These are phyloP conservation scores for Acheta domesticus DNA, from an alignment of 2,888 invertebrate species.

Conservation along the genomic window DNA sequence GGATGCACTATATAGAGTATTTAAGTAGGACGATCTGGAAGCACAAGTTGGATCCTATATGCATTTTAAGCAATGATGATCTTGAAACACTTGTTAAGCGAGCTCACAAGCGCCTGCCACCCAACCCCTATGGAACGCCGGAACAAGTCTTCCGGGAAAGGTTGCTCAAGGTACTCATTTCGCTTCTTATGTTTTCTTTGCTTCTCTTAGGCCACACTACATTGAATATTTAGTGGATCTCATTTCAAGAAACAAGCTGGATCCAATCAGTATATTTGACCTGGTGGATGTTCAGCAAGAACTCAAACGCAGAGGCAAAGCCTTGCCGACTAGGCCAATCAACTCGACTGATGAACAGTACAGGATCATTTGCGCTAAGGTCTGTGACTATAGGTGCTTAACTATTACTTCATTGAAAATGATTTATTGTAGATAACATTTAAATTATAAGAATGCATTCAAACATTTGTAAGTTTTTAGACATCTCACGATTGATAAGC, in stretches of 20 bases:
- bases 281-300: conserved; percentile 83
- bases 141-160: conserved; percentile 62
- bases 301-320: conserved; percentile 77
- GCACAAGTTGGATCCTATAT: conserved; percentile 70
- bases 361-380: conserved; percentile 80
- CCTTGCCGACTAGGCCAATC: conserved; percentile 75
- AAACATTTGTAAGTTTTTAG: not conserved
- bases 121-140: conserved; percentile 70
- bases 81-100: conserved; percentile 76
- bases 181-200: conserved; percentile 34
- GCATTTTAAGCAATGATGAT: conserved; percentile 73
- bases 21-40: conserved; percentile 72
- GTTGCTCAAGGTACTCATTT: conserved; percentile 58
- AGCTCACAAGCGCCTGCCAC: conserved; percentile 68
- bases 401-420: not conserved
- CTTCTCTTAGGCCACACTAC: conserved; percentile 74
- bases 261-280: conserved; percentile 86
- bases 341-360: conserved; percentile 82
- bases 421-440: not conserved
- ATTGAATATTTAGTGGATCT: conserved; percentile 90
- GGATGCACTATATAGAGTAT: conserved; percentile 88
- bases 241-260: conserved; percentile 78
- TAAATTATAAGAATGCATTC: not conserved
- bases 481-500: too few species aligned
- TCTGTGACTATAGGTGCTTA: conserved; percentile 49